Evolutionary conservation across 2,797 vertebrate genomes (phyloP).

Genomic region (Myotis daubentonii): DNA sequence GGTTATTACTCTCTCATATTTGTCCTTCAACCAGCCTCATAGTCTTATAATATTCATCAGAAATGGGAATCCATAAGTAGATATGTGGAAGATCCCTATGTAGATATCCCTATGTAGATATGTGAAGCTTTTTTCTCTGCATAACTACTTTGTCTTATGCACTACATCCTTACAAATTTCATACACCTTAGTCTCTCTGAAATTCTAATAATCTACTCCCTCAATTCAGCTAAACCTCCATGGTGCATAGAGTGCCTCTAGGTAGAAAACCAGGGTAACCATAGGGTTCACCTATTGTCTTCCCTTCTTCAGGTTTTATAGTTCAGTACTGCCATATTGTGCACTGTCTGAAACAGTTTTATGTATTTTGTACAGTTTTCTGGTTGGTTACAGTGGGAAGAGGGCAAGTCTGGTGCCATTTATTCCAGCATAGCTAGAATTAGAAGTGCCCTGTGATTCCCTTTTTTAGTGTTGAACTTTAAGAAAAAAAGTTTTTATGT

Average conservation of each 20-base stretch:
- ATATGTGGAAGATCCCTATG: too few species aligned
- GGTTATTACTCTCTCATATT: background rate
- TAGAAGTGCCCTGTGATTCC: background rate
- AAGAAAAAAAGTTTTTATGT: background rate
- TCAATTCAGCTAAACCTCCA: background rate
- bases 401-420: background rate
- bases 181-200: background rate
- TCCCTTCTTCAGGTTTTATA: background rate
- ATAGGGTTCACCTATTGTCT: background rate
- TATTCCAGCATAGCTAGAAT: background rate
- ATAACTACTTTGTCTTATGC: background rate
- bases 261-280: background rate
- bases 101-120: background rate
- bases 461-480: conserved; percentile 10
- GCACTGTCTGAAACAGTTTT: background rate
- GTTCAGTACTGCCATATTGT: background rate
- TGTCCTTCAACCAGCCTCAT: background rate
- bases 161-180: background rate
- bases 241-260: background rate
- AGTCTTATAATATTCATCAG: background rate
- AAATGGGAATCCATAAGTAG: background rate
- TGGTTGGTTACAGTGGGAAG: background rate
- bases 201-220: background rate
- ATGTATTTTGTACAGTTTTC: background rate
- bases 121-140: background rate